phyloP scores from a whole-genome alignment of 2,797 vertebrate species.

The Hemitrygon akajei region DNA sequence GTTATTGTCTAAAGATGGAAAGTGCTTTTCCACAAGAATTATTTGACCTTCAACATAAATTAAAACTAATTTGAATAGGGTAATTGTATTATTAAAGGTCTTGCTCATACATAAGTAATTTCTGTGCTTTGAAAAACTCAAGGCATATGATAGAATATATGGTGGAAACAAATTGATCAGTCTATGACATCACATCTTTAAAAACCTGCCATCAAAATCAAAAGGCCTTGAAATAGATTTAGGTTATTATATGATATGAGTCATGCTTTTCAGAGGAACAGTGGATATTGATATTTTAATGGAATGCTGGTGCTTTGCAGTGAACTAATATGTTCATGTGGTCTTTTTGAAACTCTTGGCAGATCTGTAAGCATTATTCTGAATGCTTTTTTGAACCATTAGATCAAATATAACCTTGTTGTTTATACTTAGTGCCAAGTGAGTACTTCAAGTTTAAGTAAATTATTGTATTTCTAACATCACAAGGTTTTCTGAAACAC shows the following conservation, averaged over 20 bases:
- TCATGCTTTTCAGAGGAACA: not conserved
- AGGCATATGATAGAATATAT: not conserved
- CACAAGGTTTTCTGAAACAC: not conserved
- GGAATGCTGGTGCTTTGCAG: not conserved
- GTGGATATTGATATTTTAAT: conserved; percentile 7
- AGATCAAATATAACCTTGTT: not conserved
- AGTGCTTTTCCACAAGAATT: not conserved
- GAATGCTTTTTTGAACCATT: not conserved
- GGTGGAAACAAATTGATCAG: not conserved
- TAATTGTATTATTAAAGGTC: conserved; percentile 8
- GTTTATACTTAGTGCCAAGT: not conserved
- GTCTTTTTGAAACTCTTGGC: not conserved
- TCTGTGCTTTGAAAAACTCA: not conserved
- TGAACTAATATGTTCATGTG: not conserved
- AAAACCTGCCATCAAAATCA: not conserved
- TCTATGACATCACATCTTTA: not conserved
- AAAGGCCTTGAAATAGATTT: not conserved
- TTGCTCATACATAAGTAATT: not conserved
- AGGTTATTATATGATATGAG: not conserved
- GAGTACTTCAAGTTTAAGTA: not conserved
- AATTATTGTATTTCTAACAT: not conserved
- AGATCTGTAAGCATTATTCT: not conserved
- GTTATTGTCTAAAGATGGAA: not conserved
- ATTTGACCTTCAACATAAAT: conserved; percentile 13
- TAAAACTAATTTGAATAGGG: not conserved